phyloP scores from a whole-genome alignment of 2,888 invertebrate species.

The Margaritifera margaritifera region DNA sequence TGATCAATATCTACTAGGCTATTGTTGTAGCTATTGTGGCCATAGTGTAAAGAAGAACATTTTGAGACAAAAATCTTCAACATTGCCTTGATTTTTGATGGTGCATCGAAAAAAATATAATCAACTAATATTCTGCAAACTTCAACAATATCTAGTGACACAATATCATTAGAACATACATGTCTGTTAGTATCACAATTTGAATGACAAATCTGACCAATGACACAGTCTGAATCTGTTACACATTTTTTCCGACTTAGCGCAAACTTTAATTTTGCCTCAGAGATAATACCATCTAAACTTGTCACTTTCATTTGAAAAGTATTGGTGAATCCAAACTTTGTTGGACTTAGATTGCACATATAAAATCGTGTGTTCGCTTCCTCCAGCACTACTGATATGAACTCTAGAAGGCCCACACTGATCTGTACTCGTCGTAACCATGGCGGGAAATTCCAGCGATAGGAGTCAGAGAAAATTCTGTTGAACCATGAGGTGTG shows the following conservation, averaged over 20 bases:
- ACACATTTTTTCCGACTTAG: conserved; percentile 45
- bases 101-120: conserved; percentile 58
- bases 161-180: conserved; percentile 43
- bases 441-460: conserved; percentile 60
- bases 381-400: conserved; percentile 55
- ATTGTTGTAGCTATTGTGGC: not conserved
- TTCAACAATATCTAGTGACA: conserved; percentile 49
- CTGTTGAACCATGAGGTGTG: conserved; percentile 24
- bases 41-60: conserved; percentile 34
- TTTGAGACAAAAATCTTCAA: conserved; percentile 46
- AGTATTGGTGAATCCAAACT: conserved; percentile 51
- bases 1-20: conserved; percentile 41
- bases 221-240: conserved; percentile 50
- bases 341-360: conserved; percentile 55
- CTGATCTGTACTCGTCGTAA: conserved; percentile 55
- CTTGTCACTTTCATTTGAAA: conserved; percentile 56
- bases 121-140: conserved; percentile 60
- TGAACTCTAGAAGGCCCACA: conserved; percentile 62
- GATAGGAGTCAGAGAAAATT: conserved; percentile 44
- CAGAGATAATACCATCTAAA: conserved; percentile 47
- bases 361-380: conserved; percentile 55
- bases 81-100: conserved; percentile 39
- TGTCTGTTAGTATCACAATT: conserved; percentile 43
- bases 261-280: conserved; percentile 35
- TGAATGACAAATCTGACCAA: conserved; percentile 53